A percentile compares a stretch with the other conserved stretches of the same genome.
phyloP scores from a whole-genome alignment of 2,797 vertebrate genomes.

The Lepidocolaptes lacrymiger region DNA sequence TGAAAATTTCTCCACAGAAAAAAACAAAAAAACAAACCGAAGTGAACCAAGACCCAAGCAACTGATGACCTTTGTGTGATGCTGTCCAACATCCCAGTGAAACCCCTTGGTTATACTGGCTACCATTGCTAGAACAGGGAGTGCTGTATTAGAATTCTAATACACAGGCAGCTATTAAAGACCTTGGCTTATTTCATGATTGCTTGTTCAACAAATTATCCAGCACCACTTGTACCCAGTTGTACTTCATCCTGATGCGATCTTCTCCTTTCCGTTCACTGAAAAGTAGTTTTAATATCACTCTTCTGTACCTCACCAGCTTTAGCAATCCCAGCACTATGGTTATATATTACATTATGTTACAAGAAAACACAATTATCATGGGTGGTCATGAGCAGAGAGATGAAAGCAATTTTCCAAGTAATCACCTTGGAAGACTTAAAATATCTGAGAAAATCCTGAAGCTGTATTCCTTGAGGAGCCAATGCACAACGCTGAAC shows the following conservation, averaged over 20 bases:
- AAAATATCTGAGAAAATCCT: background rate
- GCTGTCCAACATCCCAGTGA: background rate
- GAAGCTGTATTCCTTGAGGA: background rate
- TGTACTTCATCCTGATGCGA: background rate
- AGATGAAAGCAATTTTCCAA: slow-evolving; percentile 5
- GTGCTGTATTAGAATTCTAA: background rate
- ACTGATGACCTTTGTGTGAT: background rate
- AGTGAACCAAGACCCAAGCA: background rate
- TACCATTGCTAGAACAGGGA: background rate
- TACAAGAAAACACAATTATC: background rate
- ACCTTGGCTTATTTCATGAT: background rate
- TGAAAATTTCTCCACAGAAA: background rate
- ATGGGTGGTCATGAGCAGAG: background rate
- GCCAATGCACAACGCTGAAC: background rate
- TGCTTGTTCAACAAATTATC: background rate
- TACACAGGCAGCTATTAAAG: background rate
- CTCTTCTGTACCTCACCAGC: background rate
- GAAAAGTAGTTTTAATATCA: background rate
- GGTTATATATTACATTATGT: background rate
- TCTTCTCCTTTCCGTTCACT: background rate
- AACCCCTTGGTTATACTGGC: background rate
- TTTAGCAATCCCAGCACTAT: background rate
- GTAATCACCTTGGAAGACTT: background rate
- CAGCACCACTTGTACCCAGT: background rate
- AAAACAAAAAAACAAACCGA: background rate